Base-by-base conservation (phyloP, 2,797 vertebrate genomes). In the Falco naumanni region DNA sequence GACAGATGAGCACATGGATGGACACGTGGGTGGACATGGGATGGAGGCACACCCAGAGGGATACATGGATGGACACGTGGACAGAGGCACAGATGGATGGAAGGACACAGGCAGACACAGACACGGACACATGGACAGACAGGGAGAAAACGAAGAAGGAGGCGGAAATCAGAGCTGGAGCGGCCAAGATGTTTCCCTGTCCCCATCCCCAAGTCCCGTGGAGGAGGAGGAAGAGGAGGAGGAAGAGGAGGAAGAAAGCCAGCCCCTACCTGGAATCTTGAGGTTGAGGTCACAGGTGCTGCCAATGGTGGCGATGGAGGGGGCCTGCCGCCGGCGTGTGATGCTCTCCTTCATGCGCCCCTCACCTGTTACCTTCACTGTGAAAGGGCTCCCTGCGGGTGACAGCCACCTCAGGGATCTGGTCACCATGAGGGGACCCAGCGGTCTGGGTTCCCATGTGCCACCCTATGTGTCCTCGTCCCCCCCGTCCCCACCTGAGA, bases 331-430 rank as follows among this genome's bases (percentile, higher is more conserved):
- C 93, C 99, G 99, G 78, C 99, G 98, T 0, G 99, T 99, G 93
- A 99, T 99, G 93, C 99, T 99, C 96, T 99, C 99, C 97, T 99
- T 99, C 94, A 99, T 99, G 64, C 99, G 98, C 39, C 99, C 99
- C 97, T 99, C 99, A 1, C 99, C 99, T 0, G 99, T 99, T 88
- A 99, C 98, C 98, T 99, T 99, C 97, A 99, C 99, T 4, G 98
- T 98, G 97, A 99, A 99, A 64, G 99, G 99, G 97, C 99, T 99
- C 96, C 99, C 99, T 99, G 97, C 68, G 47, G 25, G 70, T 51
- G 28, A 37, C 3, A 22, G 70, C 13, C 57, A 37, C 26, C 39
- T 80, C 64, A 64, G 29, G 48, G 16, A 69, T 31, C 15, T 3
- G 54, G 16, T 16, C 61, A 63, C 57, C 56, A 10, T 5, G 33